Base-by-base conservation (phyloP, 2,113 vertebrate genomes). In the Melanerpes aurifrons region DNA sequence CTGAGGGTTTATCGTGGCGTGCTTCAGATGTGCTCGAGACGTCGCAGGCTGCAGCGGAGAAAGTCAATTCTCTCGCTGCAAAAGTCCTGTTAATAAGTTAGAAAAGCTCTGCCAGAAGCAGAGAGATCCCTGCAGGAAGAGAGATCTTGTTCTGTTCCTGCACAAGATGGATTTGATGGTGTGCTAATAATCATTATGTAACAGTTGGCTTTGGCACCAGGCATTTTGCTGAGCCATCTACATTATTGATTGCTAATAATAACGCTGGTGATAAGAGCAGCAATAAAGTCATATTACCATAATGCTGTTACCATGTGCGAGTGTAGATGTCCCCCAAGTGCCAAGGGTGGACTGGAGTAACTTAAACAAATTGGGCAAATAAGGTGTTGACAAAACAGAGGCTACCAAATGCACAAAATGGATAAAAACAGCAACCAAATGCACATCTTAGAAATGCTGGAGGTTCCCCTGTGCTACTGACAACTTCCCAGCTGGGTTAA, bases 51-150 rank as follows among this genome's bases (percentile, higher is more conserved):
- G 57, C 64, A 71, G 73, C 35, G 26, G 15, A 32, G 62, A 28
- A 93, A 90, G 66, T 74, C 77, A 16, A 91, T 93, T 85, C 61
- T 82, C 43, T 79, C 62, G 5, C 69, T 88, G 82, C n/a, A 70
- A 9, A 87, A 83, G 37, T 74, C 12, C 29, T 90, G 40, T 78
- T 68, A 57, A 31, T 76, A 70, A 74, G 7, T 64, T 5, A 14
- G 21, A 64, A 43, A 62, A 86, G 26, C 4, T 75, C 72, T 89
- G 70, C 43, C 45, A 64, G 45, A 61, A 82, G 67, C 45, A 84
- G 80, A 78, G 40, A 58, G 31, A 18, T 84, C 31, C 0, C 0
- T 66, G 71, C 71, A 69, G 85, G 74, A 68, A 32, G 40, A 67
- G 18, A 68, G 16, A 20, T 59, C 24, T 6, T 4, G 50, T 61